Percentiles rank a stretch among this genome's conserved stretches.
Evolutionary conservation across 2,113 vertebrate species (phyloP).

Genomic region (Saccopteryx bilineata): DNA sequence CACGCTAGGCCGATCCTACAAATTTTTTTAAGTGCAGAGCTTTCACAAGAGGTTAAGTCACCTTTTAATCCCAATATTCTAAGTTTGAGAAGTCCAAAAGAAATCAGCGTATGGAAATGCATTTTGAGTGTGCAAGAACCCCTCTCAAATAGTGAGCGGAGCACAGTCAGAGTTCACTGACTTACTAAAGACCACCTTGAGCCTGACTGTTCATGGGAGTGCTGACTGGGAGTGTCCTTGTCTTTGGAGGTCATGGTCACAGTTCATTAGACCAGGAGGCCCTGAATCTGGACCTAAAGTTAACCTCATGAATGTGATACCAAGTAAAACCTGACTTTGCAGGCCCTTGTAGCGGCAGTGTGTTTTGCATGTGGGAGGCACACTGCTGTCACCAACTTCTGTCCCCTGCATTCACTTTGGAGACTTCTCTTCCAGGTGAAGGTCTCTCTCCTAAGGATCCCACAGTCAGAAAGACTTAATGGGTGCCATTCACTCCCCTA

Average conservation of each 20-base stretch:
- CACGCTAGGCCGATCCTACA: too few relatives aligned
- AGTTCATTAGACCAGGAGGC: neutral
- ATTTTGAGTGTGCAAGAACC: neutral
- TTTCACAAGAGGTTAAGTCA: neutral
- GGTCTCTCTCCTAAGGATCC: neutral
- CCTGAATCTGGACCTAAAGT: neutral
- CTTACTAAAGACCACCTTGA: accelerated
- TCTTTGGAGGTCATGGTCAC: neutral
- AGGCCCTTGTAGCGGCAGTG: neutral
- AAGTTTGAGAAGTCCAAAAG: neutral
- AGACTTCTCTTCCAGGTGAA: accelerated
- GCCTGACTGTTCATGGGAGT: accelerated
- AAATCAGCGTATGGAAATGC: neutral
- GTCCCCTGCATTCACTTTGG: neutral
- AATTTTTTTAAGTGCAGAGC: neutral
- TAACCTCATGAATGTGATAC: too few relatives aligned
- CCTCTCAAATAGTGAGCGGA: neutral
- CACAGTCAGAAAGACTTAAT: accelerated
- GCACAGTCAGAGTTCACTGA: accelerated
- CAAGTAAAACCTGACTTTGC: neutral
- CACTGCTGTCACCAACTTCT: accelerated
- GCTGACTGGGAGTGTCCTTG: accelerated
- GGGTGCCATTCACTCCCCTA: accelerated
- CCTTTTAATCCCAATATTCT: neutral
- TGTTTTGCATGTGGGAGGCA: neutral